Base-by-base conservation (phyloP, 2,113 vertebrate species). In the Neodon shergylaensis region DNA sequence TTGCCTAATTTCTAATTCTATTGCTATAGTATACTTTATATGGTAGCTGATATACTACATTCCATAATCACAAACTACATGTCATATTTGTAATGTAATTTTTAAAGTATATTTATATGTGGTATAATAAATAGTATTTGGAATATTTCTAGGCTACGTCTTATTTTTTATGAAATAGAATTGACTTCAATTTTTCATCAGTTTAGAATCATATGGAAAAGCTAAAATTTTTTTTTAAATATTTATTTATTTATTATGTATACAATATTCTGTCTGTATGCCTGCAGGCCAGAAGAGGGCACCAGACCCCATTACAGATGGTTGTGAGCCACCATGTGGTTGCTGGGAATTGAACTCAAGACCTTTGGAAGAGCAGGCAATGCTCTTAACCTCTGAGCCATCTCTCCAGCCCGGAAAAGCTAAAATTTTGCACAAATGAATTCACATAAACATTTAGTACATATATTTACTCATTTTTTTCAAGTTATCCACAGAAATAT, bases 151-250 rank as follows among this genome's bases (percentile, higher is more conserved):
- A 77, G 31, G 22, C n/a, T 97, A 96, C 91, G 84, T 96, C 84
- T 93, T 92, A 98, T 97, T 96, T 95, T 97, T 95, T 97, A 97
- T 96, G 94, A 98, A 98, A 95, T 94, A 94, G 96, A 96, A 97
- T 96, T 97, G 96, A 97, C 95, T 94, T 96, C 84, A 85, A 65
- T 96, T 85, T 66, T 92, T 90, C 13, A 13, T 42, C 9, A 54
- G 11, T 82, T 93, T 70, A 88, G 82, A 90, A 68, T 70, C 77
- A 21, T 49, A 12, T 88, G 24, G 78, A 88, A 77, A 87, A 83
- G 33, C 63, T 6, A 33, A 85, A 31, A 11, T 3, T 13, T 83
- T 44, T n/a, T n/a, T n/a, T n/a, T n/a, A n/a, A n/a, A n/a, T n/a
- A n/a, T n/a, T n/a, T n/a, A n/a, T n/a, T n/a, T n/a, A n/a, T n/a